Percentiles rank a stretch among this genome's conserved stretches.
phyloP scores from a whole-genome alignment of 2,888 invertebrate species.

The Tribolium freemani region DNA sequence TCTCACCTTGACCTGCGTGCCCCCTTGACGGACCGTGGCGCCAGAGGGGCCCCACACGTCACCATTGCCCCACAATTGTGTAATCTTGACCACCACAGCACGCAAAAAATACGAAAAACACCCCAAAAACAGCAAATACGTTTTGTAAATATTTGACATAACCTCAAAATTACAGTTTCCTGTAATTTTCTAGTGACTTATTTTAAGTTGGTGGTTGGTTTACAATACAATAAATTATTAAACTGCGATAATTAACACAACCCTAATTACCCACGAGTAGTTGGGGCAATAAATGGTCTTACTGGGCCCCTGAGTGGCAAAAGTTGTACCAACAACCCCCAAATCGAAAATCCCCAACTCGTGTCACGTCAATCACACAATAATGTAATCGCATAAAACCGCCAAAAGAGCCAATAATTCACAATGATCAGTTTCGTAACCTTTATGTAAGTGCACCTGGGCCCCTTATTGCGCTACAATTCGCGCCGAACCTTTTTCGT shows the following conservation, averaged over 20 bases:
- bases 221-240: too few species aligned
- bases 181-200: not conserved
- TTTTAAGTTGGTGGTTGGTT: not conserved
- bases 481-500: not conserved
- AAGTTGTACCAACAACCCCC: not conserved
- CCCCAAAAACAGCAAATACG: too few species aligned
- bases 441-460: slow-evolving; percentile 33
- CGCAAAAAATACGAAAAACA: too few species aligned
- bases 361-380: not conserved
- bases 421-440: slow-evolving; percentile 38
- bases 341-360: not conserved
- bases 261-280: too few species aligned
- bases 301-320: too few species aligned
- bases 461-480: not conserved
- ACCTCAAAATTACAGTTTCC: not conserved
- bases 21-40: too few species aligned
- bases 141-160: not conserved
- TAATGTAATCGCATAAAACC: not conserved
- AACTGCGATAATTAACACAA: too few species aligned
- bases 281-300: too few species aligned
- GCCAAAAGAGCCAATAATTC: not conserved
- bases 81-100: too few species aligned
- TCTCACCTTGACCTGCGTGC: too few species aligned
- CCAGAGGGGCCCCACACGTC: too few species aligned
- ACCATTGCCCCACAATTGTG: too few species aligned